phyloP scores from a whole-genome alignment of 2,797 vertebrate genomes.

The Tenualosa ilisha region DNA sequence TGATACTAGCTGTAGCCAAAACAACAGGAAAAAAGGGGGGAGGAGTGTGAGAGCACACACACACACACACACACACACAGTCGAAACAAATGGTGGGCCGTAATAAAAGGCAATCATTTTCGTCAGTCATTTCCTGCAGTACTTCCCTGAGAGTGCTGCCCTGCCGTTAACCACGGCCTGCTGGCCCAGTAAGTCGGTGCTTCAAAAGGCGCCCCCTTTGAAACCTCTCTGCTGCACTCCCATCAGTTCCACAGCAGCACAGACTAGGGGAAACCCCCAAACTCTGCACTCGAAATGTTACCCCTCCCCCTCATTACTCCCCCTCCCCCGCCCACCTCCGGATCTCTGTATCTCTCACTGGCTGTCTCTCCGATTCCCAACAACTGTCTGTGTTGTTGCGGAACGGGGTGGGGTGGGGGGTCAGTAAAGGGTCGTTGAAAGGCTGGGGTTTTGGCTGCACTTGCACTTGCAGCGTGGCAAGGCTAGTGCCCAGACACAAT shows the following conservation, averaged over 20 bases:
- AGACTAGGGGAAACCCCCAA: background rate
- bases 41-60: too few relatives aligned
- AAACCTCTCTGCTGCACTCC: background rate
- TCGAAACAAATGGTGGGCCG: slow-evolving; percentile 7
- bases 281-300: background rate
- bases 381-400: background rate
- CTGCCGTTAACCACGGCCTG: background rate
- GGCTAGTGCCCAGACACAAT: slow-evolving; percentile 20
- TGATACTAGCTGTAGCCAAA: background rate
- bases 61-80: too few relatives aligned
- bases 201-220: background rate
- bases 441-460: slow-evolving; percentile 1
- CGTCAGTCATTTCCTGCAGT: slow-evolving; percentile 17
- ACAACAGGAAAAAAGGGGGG: slow-evolving; percentile 6
- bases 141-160: slow-evolving; percentile 17
- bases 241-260: background rate
- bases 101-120: slow-evolving; percentile 25
- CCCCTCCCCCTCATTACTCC: background rate
- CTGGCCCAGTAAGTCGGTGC: background rate
- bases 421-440: background rate
- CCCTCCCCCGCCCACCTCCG: background rate
- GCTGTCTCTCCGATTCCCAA: background rate
- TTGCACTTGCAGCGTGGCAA: background rate
- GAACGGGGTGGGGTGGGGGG: background rate
- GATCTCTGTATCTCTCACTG: background rate